Base-by-base conservation (phyloP, 2,888 invertebrate species). In the Venustoraphidia nigricollis region DNA sequence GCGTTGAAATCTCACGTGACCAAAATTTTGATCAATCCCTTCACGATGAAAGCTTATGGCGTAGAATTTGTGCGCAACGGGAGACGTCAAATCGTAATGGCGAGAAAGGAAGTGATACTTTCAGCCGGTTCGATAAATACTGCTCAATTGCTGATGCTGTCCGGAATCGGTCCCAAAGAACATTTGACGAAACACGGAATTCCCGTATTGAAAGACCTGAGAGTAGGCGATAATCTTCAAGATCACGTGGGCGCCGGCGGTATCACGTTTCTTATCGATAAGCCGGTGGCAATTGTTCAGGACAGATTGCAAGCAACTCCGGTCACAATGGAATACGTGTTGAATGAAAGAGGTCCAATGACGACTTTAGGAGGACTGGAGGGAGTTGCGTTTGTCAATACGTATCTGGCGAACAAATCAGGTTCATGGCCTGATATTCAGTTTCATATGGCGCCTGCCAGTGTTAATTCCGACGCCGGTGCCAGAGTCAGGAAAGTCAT, bases 361-460 rank as follows among this genome's bases (percentile, higher is more conserved):
- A 89, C 90, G 0, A 83, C 84, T 0, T 67, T 90, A 1, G 90
- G 91, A 2, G 92, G 91, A 0, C 81, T 92, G 8, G 92, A 92
- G 68, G 90, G 88, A 0, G 68, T 91, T 46, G 91, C 85, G 2
- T 92, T 91, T 63, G 81, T 92, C 0, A 87, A 87, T 56, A 90
- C 92, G 0, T 82, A 80, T 52, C 86, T 79, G 56, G 89, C 88
- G 0, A 91, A 91, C 58, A 69, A 71, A 44, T 77, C 83, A 2
- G 77, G 81, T 2, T 75, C 81, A 52, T 88, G 86, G 77, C 92
- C 92, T 0, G 92, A 93, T 57, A 81, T 93, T 42, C 90, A 93
- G 58, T 87, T 92, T 58, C 92, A 93, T 60, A 91, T 93, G 83
- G 90, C 91, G 2, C 91, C 92, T 1, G 89, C 92, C 1, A 87